Conservation (phyloP, 2,888 invertebrate species). For the Uloborus plumipes region DNA sequence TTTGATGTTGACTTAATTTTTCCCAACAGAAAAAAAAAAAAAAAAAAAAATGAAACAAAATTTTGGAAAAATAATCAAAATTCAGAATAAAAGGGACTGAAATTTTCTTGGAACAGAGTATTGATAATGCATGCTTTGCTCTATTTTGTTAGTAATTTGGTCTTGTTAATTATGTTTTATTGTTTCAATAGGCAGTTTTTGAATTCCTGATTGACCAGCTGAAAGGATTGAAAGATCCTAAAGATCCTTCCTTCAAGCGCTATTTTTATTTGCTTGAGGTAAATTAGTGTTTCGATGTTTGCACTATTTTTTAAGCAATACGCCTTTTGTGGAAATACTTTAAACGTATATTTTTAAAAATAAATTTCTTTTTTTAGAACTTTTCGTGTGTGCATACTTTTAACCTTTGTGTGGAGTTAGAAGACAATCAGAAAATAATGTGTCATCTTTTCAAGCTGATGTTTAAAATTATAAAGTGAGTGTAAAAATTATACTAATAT, state of each 20-base stretch:
- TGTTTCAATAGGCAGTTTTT: constrained; percentile 77
- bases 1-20: no score
- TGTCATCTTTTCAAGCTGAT: constrained; percentile 91
- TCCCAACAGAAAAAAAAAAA: no score
- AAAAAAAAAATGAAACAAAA: no score
- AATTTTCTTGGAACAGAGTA: background rate
- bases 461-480: constrained; percentile 96
- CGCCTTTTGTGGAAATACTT: background rate
- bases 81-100: no score
- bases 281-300: constrained; percentile 14
- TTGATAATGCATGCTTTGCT: background rate
- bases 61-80: no score
- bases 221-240: constrained; percentile 87
- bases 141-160: no score
- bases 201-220: constrained; percentile 70
- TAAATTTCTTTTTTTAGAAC: constrained; percentile 75
- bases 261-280: constrained; percentile 92
- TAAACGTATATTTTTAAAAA: background rate
- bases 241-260: constrained; percentile 95
- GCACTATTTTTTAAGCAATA: background rate
- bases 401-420: constrained; percentile 97
- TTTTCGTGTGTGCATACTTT: constrained; percentile 97
- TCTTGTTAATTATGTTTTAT: background rate
- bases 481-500: constrained; percentile 66
- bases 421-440: constrained; percentile 96